These are phyloP conservation scores for Cryptotis parvus DNA, from an alignment of 2,113 vertebrate genomes.

Conservation along the genomic window DNA sequence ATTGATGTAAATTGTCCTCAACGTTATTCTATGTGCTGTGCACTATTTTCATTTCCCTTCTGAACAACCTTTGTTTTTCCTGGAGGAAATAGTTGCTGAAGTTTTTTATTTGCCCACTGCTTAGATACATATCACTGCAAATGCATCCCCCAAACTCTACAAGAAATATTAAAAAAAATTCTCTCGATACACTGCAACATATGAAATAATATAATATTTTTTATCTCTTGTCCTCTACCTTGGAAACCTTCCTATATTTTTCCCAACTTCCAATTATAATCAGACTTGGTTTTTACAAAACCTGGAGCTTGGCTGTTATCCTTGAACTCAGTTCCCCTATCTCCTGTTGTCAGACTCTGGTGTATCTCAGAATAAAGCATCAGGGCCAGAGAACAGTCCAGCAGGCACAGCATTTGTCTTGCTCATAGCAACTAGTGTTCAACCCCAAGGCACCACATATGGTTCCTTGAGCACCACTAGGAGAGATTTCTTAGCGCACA, in stretches of 20 bases:
- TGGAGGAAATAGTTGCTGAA: neutral
- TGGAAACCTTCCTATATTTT: neutral
- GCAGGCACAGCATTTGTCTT: no score
- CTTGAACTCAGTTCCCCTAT: neutral
- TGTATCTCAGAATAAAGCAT: conserved; percentile 17
- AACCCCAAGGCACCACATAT: no score
- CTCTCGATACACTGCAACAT: neutral
- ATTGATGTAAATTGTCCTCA: neutral
- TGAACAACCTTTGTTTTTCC: neutral
- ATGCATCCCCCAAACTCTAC: neutral
- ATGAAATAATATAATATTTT: neutral
- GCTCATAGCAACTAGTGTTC: no score
- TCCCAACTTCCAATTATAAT: neutral
- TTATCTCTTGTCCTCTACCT: neutral
- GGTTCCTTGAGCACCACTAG: neutral
- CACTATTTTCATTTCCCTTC: neutral
- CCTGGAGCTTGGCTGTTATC: neutral
- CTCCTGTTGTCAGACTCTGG: neutral
- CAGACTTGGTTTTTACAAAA: neutral
- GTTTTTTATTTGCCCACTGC: neutral
- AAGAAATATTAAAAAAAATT: neutral
- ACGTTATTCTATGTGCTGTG: neutral
- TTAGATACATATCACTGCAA: neutral
- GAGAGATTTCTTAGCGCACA: neutral
- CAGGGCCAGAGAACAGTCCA: no score